phyloP scores from a whole-genome alignment of 2,797 vertebrate species.

The Poeciliopsis paucimaculata region DNA sequence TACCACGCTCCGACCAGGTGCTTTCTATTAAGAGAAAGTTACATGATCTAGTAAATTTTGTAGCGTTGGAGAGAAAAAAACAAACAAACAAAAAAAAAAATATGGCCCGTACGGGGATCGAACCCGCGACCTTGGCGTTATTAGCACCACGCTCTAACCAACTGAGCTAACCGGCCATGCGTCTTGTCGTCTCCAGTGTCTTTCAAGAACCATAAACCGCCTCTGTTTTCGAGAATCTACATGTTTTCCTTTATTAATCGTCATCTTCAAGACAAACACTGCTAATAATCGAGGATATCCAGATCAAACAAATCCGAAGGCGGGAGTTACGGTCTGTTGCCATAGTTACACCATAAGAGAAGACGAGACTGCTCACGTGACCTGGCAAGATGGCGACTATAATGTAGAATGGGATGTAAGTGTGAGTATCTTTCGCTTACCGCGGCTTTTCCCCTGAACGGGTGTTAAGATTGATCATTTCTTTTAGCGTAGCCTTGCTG shows the following conservation, averaged over 20 bases:
- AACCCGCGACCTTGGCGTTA: conserved; percentile 81
- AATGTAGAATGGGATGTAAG: conserved; percentile 64
- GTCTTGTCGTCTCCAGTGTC: fast-evolving
- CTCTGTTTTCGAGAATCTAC: no score
- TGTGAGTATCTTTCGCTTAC: conserved; percentile 63
- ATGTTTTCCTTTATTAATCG: not conserved
- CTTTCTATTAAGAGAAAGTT: conserved; percentile 8
- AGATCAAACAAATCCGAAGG: not conserved
- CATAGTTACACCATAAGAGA: conserved; percentile 62
- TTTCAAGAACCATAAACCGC: not conserved
- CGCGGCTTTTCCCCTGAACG: conserved; percentile 4
- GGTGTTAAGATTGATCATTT: fast-evolving
- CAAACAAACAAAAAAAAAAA: no score
- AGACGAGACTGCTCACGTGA: conserved; percentile 71
- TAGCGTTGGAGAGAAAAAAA: no score
- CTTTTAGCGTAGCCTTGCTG: fast-evolving
- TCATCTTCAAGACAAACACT: fast-evolving
- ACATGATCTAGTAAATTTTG: no score
- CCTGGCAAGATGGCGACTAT: conserved; percentile 74
- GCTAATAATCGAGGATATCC: no score
- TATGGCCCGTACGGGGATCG: conserved; percentile 77
- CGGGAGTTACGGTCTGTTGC: conserved; percentile 44
- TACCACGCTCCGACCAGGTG: no score
- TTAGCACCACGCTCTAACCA: conserved; percentile 83
- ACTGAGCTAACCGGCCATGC: conserved; percentile 68